Conservation (phyloP, 1,140 invertebrate species). For the Microplitis demolitor region DNA sequence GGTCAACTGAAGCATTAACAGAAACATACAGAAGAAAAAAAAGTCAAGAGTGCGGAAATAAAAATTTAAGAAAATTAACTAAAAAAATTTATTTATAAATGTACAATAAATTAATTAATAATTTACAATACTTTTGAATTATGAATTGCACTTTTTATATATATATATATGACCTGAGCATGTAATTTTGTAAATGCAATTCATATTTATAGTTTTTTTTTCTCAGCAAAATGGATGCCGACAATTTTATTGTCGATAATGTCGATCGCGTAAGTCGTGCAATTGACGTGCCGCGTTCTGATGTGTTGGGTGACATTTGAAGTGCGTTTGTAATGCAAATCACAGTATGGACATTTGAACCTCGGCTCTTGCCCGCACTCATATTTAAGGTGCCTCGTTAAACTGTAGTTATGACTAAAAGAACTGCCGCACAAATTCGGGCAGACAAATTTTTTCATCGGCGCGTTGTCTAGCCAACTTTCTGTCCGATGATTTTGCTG, state of each 20-base stretch:
- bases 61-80: no score
- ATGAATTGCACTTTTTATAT: background rate
- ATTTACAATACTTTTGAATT: no score
- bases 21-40: no score
- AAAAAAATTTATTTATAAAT: no score
- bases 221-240: slow-evolving; percentile 22
- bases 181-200: background rate
- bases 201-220: slow-evolving; percentile 30
- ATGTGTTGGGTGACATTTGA: slow-evolving; percentile 43
- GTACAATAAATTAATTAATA: no score
- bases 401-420: slow-evolving; percentile 36
- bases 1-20: background rate
- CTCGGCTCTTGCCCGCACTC: slow-evolving; percentile 55
- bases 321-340: slow-evolving; percentile 27
- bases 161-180: background rate
- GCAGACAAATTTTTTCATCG: slow-evolving; percentile 27
- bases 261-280: slow-evolving; percentile 23
- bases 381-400: slow-evolving; percentile 50
- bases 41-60: no score
- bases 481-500: no score
- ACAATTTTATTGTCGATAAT: slow-evolving; percentile 29
- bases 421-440: slow-evolving; percentile 35
- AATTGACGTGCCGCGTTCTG: slow-evolving; percentile 27
- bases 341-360: slow-evolving; percentile 64
- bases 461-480: background rate